Evolutionary conservation across 2,888 invertebrate species (phyloP).

Genomic region (Hirtodrosophila cameraria): DNA sequence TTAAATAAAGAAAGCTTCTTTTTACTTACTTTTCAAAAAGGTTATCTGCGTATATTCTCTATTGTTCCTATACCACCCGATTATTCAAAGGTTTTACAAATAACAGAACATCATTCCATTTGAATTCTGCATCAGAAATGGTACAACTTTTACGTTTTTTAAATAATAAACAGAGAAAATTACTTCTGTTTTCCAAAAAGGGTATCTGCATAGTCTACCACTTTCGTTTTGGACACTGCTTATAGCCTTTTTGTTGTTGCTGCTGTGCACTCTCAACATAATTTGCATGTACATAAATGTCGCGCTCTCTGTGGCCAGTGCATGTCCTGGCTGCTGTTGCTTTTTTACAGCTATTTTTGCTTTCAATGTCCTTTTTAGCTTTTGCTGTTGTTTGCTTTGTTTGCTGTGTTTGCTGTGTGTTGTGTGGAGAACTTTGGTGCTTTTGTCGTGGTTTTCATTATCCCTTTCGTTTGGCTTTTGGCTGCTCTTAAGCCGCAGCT

Average conservation of each 20-base stretch:
- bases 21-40: too few species aligned
- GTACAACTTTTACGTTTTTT: too few species aligned
- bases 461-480: constrained; percentile 69
- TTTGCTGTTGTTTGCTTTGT: constrained; percentile 12
- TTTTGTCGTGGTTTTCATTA: constrained; percentile 80
- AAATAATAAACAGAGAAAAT: too few species aligned
- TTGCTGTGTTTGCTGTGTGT: constrained; percentile 35
- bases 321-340: constrained; percentile 34
- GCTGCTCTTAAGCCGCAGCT: constrained; percentile 57
- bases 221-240: neutral
- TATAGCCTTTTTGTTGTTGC: constrained; percentile 5
- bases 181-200: too few species aligned
- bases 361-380: constrained; percentile 9
- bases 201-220: neutral
- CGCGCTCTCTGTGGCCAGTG: constrained; percentile 22
- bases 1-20: too few species aligned
- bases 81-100: too few species aligned
- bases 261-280: constrained; percentile 11
- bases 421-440: constrained; percentile 66
- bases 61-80: too few species aligned
- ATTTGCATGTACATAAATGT: constrained; percentile 47
- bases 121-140: too few species aligned
- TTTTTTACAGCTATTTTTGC: constrained; percentile 2
- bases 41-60: too few species aligned
- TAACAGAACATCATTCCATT: too few species aligned